phyloP scores from a whole-genome alignment of 2,113 vertebrate species.

The Grammomys dolichurus region DNA sequence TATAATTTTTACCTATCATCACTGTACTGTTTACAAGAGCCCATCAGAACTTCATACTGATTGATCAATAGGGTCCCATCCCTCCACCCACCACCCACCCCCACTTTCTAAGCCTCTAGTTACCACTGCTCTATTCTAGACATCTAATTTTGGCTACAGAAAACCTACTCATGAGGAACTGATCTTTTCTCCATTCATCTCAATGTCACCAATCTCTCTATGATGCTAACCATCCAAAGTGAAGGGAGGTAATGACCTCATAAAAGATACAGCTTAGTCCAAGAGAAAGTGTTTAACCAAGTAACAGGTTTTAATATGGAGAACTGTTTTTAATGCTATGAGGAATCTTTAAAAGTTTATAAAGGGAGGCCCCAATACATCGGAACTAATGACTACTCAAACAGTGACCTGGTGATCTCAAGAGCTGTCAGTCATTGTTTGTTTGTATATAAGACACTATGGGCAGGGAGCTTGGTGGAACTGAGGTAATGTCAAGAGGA shows the following conservation, averaged over 20 bases:
- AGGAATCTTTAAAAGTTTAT: background rate
- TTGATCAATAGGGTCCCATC: no score
- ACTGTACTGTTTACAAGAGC: accelerated
- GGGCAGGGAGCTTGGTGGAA: background rate
- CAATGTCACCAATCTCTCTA: accelerated
- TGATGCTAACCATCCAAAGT: background rate
- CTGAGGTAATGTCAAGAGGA: background rate
- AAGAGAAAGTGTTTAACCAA: background rate
- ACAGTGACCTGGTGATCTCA: background rate
- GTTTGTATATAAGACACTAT: background rate
- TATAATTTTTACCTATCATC: background rate
- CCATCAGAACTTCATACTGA: background rate
- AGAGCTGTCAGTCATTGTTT: background rate
- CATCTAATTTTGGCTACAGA: background rate
- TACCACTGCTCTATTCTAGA: no score
- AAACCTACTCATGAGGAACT: background rate
- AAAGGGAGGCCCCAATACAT: background rate
- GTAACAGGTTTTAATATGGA: background rate
- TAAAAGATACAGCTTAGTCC: background rate
- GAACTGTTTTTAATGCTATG: background rate
- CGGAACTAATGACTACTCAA: background rate
- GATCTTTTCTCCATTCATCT: background rate
- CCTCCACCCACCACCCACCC: accelerated
- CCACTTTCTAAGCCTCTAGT: background rate
- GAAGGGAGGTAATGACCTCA: background rate